phyloP scores from a whole-genome alignment of 2,113 vertebrate genomes.

The Hydropotes inermis region DNA sequence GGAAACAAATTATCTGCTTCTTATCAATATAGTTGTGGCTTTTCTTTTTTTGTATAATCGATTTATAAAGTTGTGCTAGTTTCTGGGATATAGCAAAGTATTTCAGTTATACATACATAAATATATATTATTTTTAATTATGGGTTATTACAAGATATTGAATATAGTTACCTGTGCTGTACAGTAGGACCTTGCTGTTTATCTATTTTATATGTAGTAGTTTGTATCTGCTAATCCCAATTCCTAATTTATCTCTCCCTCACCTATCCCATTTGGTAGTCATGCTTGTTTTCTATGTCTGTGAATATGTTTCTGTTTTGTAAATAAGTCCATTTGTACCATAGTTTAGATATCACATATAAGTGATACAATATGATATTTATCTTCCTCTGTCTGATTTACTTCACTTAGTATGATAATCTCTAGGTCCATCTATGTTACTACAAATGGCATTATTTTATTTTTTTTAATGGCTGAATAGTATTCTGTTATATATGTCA shows the following conservation, averaged over 20 bases:
- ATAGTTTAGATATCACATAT: neutral
- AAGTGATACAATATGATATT: neutral
- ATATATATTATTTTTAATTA: neutral
- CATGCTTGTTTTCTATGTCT: neutral
- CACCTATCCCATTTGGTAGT: neutral
- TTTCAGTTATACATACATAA: neutral
- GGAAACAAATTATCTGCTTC: neutral
- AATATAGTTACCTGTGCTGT: neutral
- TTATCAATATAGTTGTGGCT: neutral
- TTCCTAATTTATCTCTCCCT: neutral
- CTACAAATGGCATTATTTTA: neutral
- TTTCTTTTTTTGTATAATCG: neutral
- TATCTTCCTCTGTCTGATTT: neutral
- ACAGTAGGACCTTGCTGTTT: neutral
- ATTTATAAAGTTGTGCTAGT: neutral
- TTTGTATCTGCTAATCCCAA: neutral
- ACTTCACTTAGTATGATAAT: neutral
- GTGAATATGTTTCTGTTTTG: neutral
- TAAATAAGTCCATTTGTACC: neutral
- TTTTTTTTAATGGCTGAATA: neutral
- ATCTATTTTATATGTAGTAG: neutral
- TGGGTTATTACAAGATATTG: neutral
- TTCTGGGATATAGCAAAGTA: neutral
- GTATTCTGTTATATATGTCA: neutral
- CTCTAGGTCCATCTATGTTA: neutral